Evolutionary conservation across 1,140 invertebrate genomes (phyloP), one percentile per base, ranked within the genome.

Genomic region (Pentalonia nigronervosa): DNA sequence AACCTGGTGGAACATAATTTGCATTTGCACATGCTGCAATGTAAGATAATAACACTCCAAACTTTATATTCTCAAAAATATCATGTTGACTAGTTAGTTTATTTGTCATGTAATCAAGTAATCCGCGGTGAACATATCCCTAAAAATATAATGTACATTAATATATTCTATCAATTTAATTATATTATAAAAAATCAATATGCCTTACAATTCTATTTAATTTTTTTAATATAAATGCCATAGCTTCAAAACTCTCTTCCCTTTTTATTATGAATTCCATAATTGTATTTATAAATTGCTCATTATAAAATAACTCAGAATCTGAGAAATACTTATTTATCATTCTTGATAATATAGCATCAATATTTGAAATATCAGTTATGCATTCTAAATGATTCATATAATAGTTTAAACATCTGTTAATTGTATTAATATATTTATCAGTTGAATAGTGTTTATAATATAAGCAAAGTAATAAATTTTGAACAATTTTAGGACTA

Each of bases 1-100:
- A 97, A 94, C 96, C 94, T 34, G 95, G 90, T 6, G 97, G 96
- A 87, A 96, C 96, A 94, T 96, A 97, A 95, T 97, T 96, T 50
- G 96, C 96, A 94, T 95, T 95, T 25, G 96, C 95, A 45, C 96
- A 94, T 67, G 95, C 95, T 93, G 95, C 95, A 92, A 96, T 95
- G 94, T 96, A 95, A 50, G 95, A 95, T 94, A 96, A 95, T 25
- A 96, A 94, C 95, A 94, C 30, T 94, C 94, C 25, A 94, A 91
- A 95, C 94, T 93, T 96, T 93, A 25, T 95, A 94, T 4, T 95
- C 94, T 50, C 67, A 4, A 93, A 45, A 25, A 83, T 93, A 30
- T 53, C 7, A n/a, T 48, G 9, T 41, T 34, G 1, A 93, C 8
- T 84, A 1, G 14, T 53, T 41, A 93, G 25, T 50, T n/a, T 17